Percentiles rank a stretch among this genome's conserved stretches.
Conservation (phyloP, 1,140 invertebrate species). For the Drosophila yakuba region DNA sequence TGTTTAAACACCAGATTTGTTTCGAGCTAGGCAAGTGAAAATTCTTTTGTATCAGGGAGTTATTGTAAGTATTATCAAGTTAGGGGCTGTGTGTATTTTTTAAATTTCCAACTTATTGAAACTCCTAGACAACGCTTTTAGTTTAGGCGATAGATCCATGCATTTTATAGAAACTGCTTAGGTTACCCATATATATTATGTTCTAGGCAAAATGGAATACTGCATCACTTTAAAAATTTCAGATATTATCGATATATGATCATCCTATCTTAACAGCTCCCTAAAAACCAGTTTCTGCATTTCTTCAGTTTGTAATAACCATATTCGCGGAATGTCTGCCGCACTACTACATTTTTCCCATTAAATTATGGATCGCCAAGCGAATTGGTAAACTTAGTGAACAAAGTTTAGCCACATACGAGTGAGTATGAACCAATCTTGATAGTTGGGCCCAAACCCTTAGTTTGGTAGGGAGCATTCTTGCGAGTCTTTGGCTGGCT, state of each 20-base stretch:
- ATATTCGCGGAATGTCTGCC: background rate
- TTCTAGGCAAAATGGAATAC: background rate
- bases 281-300: background rate
- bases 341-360: background rate
- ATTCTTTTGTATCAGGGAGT: too few relatives aligned
- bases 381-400: conserved; percentile 7
- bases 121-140: too few relatives aligned
- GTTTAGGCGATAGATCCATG: too few relatives aligned
- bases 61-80: too few relatives aligned
- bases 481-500: conserved; percentile 11
- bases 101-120: too few relatives aligned
- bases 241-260: background rate
- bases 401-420: conserved; percentile 21
- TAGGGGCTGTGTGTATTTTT: too few relatives aligned
- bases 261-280: background rate
- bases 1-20: too few relatives aligned
- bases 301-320: background rate
- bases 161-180: too few relatives aligned
- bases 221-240: background rate
- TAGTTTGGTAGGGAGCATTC: conserved; percentile 21
- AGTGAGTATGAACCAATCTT: conserved; percentile 24
- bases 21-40: too few relatives aligned
- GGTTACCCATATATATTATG: too few relatives aligned
- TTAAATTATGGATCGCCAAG: conserved; percentile 21
- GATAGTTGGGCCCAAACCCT: conserved; percentile 8